These are phyloP conservation scores for Heliconius erato DNA, from an alignment of 2,888 invertebrate genomes.

Conservation along the genomic window DNA sequence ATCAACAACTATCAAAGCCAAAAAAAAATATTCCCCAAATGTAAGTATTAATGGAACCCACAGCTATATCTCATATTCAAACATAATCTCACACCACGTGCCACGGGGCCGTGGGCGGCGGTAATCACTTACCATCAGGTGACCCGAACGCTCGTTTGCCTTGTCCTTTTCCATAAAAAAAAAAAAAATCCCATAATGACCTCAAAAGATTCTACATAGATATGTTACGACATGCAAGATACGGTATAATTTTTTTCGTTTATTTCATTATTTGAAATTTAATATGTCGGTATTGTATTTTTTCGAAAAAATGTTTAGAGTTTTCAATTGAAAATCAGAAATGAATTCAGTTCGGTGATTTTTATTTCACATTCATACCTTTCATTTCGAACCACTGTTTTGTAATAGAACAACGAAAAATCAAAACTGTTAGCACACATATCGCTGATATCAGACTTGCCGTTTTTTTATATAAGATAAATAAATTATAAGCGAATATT, in stretches of 20 bases:
- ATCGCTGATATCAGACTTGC: not conserved
- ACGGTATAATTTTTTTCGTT: not conserved
- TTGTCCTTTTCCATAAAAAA: too few relatives aligned
- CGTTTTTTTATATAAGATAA: not conserved
- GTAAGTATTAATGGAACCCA: not conserved
- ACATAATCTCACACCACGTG: too few relatives aligned
- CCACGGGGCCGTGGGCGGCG: too few relatives aligned
- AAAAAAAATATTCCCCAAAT: too few relatives aligned
- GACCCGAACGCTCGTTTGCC: too few relatives aligned
- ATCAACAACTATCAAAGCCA: too few relatives aligned
- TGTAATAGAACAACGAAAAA: not conserved
- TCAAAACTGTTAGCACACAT: not conserved
- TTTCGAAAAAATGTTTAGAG: not conserved
- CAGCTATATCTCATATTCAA: not conserved
- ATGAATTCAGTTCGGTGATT: not conserved
- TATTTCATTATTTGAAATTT: not conserved
- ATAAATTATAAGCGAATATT: not conserved
- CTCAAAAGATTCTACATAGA: not conserved
- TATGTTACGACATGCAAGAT: not conserved
- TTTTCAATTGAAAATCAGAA: not conserved
- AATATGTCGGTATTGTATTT: not conserved
- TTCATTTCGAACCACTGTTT: not conserved
- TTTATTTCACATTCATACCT: not conserved
- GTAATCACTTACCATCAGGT: too few relatives aligned
- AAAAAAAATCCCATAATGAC: too few relatives aligned